Evolutionary conservation across 2,888 invertebrate species (phyloP), one percentile per base, ranked within the genome.

Genomic region (Schizotus pectinicornis): DNA sequence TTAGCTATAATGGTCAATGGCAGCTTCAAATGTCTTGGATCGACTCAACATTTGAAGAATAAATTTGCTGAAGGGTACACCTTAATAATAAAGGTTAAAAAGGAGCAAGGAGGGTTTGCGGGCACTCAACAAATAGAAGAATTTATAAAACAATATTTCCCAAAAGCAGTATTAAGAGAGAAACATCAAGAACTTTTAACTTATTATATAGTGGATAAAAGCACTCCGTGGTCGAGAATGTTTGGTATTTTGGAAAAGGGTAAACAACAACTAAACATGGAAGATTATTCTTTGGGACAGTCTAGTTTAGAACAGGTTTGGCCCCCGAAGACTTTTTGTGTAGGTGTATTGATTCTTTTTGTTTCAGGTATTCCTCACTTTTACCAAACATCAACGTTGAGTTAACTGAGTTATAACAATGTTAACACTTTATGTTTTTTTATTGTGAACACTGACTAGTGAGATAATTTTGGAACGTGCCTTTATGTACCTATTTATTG

Each of bases 1-100:
- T 78, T 93, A 65, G 91, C 91, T 36, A 89, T 93, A 62, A 92
- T 93, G 92, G 92, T 92, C n/a, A 91, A 91, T 76, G 93, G 92
- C 0, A 83, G 85, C 63, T 89, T 92, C 77, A 86, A 87, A 74
- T 93, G 92, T 69, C 81, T 92, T 41, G 92, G 92, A 12, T 89
- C 91, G 0, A 88, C 89, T 37, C 92, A 93, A 70, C 91, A 92
- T 75, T 81, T 93, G 50, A 92, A 93, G 77, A 89, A 86, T 70
- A 91, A 90, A 79, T 92, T 88, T 77, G 87, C 88, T 7, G 82
- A 88, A 79, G 86, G 86, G 42, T 79, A 79, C 59, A 79, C 78
- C 13, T 59, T 80, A 36, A 77, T 74, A 1, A 71, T 80, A 8
- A 80, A 80, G 80, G 76, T 84, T 69, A 71, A 69, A 56, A 77